phyloP scores from a whole-genome alignment of 2,113 vertebrate species.

The Spermophilus dauricus region DNA sequence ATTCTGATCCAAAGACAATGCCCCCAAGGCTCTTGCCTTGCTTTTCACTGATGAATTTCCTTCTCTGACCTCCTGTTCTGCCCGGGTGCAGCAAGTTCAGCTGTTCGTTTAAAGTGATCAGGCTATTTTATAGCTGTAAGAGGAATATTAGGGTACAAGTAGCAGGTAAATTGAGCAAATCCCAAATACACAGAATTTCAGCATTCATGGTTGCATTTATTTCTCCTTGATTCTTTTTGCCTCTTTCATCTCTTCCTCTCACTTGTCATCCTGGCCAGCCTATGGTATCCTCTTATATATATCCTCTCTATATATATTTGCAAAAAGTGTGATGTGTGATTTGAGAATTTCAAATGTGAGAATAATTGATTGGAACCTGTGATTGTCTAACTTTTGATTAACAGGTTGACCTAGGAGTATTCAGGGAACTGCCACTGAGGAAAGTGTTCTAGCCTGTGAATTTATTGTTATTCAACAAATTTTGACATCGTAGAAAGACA shows the following conservation, averaged over 20 bases:
- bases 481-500: too few species aligned
- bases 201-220: accelerated
- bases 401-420: too few species aligned
- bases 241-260: background rate
- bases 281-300: background rate
- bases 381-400: too few species aligned
- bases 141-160: background rate
- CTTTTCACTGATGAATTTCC: background rate
- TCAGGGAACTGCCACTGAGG: too few species aligned
- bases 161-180: background rate
- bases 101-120: background rate
- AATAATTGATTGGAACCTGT: too few species aligned
- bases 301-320: too few species aligned
- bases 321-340: too few species aligned
- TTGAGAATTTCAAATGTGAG: too few species aligned
- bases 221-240: background rate
- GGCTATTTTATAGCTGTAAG: background rate
- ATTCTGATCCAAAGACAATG: background rate
- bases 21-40: background rate
- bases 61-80: background rate
- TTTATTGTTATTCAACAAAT: too few species aligned
- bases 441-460: too few species aligned
- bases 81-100: accelerated
- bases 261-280: accelerated
- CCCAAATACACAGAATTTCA: background rate